These are phyloP conservation scores for Didymodactylos carnosus DNA, from an alignment of 2,888 invertebrate species.

Conservation along the genomic window DNA sequence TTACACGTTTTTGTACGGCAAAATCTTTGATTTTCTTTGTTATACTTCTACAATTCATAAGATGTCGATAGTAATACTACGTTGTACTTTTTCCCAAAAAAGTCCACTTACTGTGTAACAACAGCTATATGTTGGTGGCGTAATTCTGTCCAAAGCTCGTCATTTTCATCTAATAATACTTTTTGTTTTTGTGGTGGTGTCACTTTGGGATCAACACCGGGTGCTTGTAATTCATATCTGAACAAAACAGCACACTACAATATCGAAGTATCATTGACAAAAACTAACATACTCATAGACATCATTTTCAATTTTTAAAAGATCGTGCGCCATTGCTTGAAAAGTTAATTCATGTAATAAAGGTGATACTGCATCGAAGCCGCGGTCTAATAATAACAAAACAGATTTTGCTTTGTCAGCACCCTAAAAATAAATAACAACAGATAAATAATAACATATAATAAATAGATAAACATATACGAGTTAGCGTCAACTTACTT, in stretches of 20 bases:
- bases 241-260: not conserved
- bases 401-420: constrained; percentile 80
- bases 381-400: constrained; percentile 79
- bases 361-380: constrained; percentile 92
- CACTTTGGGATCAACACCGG: not conserved
- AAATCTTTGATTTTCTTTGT: constrained; percentile 93
- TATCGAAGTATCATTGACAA: not conserved
- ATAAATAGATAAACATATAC: not conserved
- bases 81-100: not conserved
- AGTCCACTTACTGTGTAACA: constrained; percentile 58
- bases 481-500: constrained; percentile 39
- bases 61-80: not conserved
- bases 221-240: not conserved
- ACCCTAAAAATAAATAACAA: constrained; percentile 25
- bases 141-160: constrained; percentile 89
- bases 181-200: constrained; percentile 51
- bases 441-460: not conserved
- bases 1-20: constrained; percentile 44
- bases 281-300: constrained; percentile 64
- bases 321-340: constrained; percentile 97
- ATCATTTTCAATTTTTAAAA: constrained; percentile 90
- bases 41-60: constrained; percentile 46
- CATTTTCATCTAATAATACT: constrained; percentile 83
- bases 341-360: constrained; percentile 86
- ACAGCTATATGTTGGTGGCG: constrained; percentile 97